Conservation (phyloP, 2,113 vertebrate genomes). For the Anguilla rostrata region DNA sequence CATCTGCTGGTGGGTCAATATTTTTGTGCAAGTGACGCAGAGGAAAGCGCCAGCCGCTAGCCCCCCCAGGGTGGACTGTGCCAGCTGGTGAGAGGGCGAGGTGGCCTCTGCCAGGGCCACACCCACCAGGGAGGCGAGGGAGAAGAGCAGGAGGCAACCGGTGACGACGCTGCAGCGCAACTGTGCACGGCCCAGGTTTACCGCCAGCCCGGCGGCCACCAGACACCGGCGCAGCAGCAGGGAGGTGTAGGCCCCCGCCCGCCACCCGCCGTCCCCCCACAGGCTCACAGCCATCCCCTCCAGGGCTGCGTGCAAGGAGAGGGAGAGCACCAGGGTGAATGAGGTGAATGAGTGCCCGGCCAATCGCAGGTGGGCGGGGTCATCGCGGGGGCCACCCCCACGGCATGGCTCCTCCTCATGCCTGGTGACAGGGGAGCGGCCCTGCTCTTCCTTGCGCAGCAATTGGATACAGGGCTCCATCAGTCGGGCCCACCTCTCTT, state of each 20-base stretch:
- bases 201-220: conserved; percentile 79
- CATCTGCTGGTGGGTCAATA: conserved; percentile 82
- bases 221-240: conserved; percentile 86
- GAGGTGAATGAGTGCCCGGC: conserved; percentile 80
- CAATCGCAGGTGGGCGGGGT: conserved; percentile 66
- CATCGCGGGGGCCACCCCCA: conserved; percentile 51
- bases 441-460: neutral
- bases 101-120: conserved; percentile 70
- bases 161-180: conserved; percentile 53
- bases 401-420: neutral
- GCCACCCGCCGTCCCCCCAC: conserved; percentile 64
- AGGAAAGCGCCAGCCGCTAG: conserved; percentile 82
- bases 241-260: conserved; percentile 80
- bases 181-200: conserved; percentile 75
- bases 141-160: conserved; percentile 70
- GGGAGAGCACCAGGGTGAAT: conserved; percentile 81
- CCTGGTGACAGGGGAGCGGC: conserved; percentile 42
- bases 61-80: conserved; percentile 80
- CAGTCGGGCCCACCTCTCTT: conserved; percentile 59
- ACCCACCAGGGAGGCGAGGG: conserved; percentile 82
- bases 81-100: conserved; percentile 41
- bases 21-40: conserved; percentile 88
- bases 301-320: conserved; percentile 85
- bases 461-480: conserved; percentile 19
- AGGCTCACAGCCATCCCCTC: conserved; percentile 86